Percentiles rank a stretch among this genome's conserved stretches.
These are phyloP conservation scores for Hydra vulgaris DNA, from an alignment of 30 jellyfish, hydroid and myxozoan species.

Conservation along the genomic window DNA sequence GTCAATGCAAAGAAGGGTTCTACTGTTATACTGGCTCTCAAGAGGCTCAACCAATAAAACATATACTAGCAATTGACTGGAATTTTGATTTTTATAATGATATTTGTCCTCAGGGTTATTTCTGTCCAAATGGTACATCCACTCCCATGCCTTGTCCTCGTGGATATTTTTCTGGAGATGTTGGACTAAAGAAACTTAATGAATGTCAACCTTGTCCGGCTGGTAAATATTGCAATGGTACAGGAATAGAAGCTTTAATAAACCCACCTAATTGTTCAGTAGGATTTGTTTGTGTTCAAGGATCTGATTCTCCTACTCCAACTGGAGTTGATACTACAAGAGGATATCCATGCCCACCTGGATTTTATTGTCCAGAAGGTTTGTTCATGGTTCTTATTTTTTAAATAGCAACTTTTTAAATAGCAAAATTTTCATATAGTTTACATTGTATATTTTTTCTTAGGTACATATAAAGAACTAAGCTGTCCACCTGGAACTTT, in stretches of 20 bases:
- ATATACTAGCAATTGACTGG: slow-evolving; percentile 39
- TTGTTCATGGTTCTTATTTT: neutral
- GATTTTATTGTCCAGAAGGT: slow-evolving; percentile 90
- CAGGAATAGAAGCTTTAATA: slow-evolving; percentile 46
- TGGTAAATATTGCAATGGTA: slow-evolving; percentile 79
- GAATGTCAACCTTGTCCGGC: slow-evolving; percentile 92
- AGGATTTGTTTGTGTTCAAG: slow-evolving; percentile 82
- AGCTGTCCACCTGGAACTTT: slow-evolving; percentile 79
- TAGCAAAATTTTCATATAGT: too few species aligned
- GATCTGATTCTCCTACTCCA: slow-evolving; percentile 79
- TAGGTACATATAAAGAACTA: slow-evolving; percentile 63
- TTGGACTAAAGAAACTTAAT: slow-evolving; percentile 43
- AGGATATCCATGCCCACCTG: slow-evolving; percentile 86
- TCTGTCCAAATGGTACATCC: slow-evolving; percentile 86
- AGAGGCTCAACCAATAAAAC: slow-evolving; percentile 62
- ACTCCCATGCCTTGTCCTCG: slow-evolving; percentile 85
- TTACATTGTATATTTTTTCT: neutral
- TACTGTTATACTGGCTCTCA: slow-evolving; percentile 77
- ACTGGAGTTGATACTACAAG: slow-evolving; percentile 51
- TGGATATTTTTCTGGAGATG: slow-evolving; percentile 67
- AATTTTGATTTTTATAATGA: slow-evolving; percentile 78
- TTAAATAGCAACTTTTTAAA: too few species aligned
- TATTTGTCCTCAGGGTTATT: slow-evolving; percentile 81
- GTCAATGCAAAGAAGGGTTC: slow-evolving; percentile 78
- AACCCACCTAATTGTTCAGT: slow-evolving; percentile 88